Conservation (phyloP, 2,888 invertebrate species). For the Scaptodrosophila latifasciaeformis region DNA sequence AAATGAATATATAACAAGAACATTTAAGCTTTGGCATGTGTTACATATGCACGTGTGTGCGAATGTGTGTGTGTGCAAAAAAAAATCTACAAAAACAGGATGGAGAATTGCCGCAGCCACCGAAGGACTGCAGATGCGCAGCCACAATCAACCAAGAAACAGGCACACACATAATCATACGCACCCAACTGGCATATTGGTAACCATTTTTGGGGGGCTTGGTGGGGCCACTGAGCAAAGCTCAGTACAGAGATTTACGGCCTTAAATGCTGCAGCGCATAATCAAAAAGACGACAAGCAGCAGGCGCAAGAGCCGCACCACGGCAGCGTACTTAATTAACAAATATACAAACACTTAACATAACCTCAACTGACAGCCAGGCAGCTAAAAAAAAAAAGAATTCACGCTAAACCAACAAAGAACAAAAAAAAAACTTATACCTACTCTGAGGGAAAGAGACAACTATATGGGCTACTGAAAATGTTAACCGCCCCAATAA, state of each 20-base stretch:
- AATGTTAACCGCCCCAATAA: slow-evolving; percentile 10
- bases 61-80: background rate
- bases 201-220: slow-evolving; percentile 16
- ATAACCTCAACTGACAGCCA: slow-evolving; percentile 71
- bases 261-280: slow-evolving; percentile 68
- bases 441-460: no score
- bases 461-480: no score
- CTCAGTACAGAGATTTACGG: slow-evolving; percentile 50
- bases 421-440: no score
- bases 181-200: slow-evolving; percentile 29
- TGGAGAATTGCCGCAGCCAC: slow-evolving; percentile 1
- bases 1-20: slow-evolving; percentile 26
- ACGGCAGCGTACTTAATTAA: slow-evolving; percentile 72
- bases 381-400: no score
- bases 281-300: slow-evolving; percentile 58
- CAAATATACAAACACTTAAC: slow-evolving; percentile 71
- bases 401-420: no score
- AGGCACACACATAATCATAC: slow-evolving; percentile 18
- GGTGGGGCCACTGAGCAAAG: slow-evolving; percentile 6
- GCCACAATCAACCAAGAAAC: slow-evolving; percentile 41
- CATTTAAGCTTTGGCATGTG: slow-evolving; percentile 39
- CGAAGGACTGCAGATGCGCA: slow-evolving; percentile 67
- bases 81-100: no score
- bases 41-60: slow-evolving; percentile 1
- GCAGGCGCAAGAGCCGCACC: slow-evolving; percentile 28